Evolutionary conservation across 2,113 vertebrate species (phyloP).

Genomic region (Odontophorus gujanensis): DNA sequence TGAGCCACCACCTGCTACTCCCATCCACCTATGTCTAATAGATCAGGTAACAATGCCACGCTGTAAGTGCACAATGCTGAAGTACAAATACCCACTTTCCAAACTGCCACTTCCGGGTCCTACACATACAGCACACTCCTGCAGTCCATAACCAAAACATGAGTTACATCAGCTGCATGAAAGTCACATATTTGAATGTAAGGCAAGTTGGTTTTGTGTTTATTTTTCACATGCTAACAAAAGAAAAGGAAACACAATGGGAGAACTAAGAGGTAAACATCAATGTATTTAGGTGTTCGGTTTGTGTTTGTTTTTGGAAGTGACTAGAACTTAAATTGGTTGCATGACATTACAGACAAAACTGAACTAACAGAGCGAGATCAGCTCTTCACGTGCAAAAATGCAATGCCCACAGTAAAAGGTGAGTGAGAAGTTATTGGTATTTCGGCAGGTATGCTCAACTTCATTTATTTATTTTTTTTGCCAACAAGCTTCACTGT

Average conservation of each 20-base stretch:
- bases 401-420: neutral
- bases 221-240: conserved; percentile 3
- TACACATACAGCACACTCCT: neutral
- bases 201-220: neutral
- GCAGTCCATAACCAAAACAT: neutral
- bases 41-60: conserved; percentile 5
- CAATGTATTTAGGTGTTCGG: neutral
- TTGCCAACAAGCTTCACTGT: neutral
- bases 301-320: neutral
- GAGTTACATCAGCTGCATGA: neutral
- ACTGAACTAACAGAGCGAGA: neutral
- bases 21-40: neutral
- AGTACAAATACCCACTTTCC: conserved; percentile 14
- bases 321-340: neutral
- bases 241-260: neutral
- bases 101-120: conserved; percentile 1
- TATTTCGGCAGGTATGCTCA: neutral
- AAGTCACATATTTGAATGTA: neutral
- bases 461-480: neutral
- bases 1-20: conserved; percentile 1
- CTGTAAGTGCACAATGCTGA: neutral
- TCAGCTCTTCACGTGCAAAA: neutral
- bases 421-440: neutral
- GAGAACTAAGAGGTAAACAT: neutral
- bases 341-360: neutral